Evolutionary conservation across 2,797 vertebrate species (phyloP), one percentile per base, ranked within the genome.

Genomic region (Oreonectes daqikongensis): DNA sequence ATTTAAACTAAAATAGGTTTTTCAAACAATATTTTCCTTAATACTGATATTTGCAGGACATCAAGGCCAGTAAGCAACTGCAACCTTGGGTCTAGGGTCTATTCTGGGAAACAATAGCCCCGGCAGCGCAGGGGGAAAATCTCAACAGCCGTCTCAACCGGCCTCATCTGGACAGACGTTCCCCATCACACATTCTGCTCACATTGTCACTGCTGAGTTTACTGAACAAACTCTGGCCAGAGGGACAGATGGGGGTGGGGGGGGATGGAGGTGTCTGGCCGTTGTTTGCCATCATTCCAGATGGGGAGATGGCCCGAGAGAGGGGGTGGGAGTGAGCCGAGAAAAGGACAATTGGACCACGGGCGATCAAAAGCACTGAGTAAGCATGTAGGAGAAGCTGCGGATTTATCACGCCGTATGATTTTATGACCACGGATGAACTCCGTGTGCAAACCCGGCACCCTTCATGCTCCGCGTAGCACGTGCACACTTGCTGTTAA

Each of bases 291-390:
- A 70, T 78, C 60, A 35, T 66, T 77, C 55, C 60, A 80, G 66
- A 87, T 86, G 84, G 87, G 38, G 71, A 84, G 76, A 87, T 72
- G 42, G 80, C 80, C 65, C 55, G 61, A 57, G 53, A 84, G 84
- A 85, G 81, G 30, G 80, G 78, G 67, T 61, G 59, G 66, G 59
- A 81, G 84, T 85, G 79, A 66, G 57, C 40, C 48, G 40, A 30
- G 60, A 20, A 80, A 80, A 67, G 60, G 63, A 66, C 67, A 83
- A 65, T 55, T 90, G 86, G 90, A 84, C 87, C 89, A 88, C 86
- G 88, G 88, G 84, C 75, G 84, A 89, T 87, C 79, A 88, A 86
- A 92, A 88, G 60, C 83, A 86, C 85, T 83, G 84, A 86, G 78
- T 88, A 87, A 89, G 89, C 87, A 84, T 52, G 72, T 81, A 66